Conservation (phyloP, 2,888 invertebrate genomes). For the Physocephala rufipes region DNA sequence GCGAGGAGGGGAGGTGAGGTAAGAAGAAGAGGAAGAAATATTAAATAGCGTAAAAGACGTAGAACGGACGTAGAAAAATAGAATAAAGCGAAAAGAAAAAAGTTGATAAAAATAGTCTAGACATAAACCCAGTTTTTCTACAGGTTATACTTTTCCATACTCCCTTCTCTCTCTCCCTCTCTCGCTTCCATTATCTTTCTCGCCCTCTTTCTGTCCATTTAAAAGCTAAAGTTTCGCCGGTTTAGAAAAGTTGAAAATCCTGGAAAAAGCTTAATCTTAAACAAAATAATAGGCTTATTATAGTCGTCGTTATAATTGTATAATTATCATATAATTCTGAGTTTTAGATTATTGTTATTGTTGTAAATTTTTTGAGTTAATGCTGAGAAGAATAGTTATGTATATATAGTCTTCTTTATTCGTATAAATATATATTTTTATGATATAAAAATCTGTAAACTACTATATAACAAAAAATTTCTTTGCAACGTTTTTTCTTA, state of each 20-base stretch:
- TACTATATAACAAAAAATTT: too few relatives aligned
- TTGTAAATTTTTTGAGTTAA: too few relatives aligned
- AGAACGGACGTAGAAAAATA: neutral
- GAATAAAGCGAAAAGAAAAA: neutral
- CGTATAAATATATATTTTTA: too few relatives aligned
- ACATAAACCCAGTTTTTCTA: neutral
- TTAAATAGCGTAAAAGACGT: neutral
- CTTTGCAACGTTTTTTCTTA: too few relatives aligned
- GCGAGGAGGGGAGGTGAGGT: neutral
- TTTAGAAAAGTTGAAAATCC: slow-evolving; percentile 28
- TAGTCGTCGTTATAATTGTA: too few relatives aligned
- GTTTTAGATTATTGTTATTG: too few relatives aligned
- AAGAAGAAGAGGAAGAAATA: neutral
- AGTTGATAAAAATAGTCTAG: neutral
- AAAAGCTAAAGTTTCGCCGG: neutral
- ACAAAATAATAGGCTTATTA: neutral
- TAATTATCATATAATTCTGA: too few relatives aligned
- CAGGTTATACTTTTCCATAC: neutral
- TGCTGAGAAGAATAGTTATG: too few relatives aligned
- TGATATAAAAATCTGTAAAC: too few relatives aligned
- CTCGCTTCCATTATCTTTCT: neutral
- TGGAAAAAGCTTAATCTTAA: slow-evolving; percentile 7
- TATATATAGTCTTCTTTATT: too few relatives aligned
- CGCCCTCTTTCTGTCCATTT: neutral
- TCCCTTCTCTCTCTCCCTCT: neutral